Conservation (phyloP, 2,888 invertebrate species). For the Ischnus inquisitorius region DNA sequence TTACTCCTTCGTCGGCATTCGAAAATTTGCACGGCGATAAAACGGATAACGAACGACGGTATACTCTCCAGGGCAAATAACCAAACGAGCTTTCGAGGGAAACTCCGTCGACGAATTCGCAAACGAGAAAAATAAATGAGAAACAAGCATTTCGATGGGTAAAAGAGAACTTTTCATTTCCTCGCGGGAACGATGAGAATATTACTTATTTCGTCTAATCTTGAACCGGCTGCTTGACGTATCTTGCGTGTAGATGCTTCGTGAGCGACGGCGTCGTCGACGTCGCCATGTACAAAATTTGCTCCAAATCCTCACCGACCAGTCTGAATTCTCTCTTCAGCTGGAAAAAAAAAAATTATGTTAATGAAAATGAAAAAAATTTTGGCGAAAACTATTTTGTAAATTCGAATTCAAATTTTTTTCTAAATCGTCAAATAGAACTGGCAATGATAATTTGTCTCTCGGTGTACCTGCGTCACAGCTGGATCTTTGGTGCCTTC, state of each 20-base stretch:
- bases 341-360: constrained; percentile 67
- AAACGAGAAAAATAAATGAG: neutral
- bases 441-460: neutral
- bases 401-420: no score
- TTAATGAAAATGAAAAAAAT: neutral
- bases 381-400: no score
- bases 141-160: neutral
- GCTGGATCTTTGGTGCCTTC: constrained; percentile 86
- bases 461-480: constrained; percentile 83
- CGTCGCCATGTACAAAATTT: constrained; percentile 87
- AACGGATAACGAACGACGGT: neutral
- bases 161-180: neutral
- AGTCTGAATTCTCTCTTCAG: constrained; percentile 85
- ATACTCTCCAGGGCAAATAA: no score
- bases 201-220: constrained; percentile 43
- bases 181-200: neutral
- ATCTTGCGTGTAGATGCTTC: constrained; percentile 87
- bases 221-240: constrained; percentile 82
- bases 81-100: neutral
- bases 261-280: constrained; percentile 86
- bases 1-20: neutral
- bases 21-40: constrained; percentile 12
- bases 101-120: no score
- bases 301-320: constrained; percentile 81
- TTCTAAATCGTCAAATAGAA: no score